phyloP scores from a whole-genome alignment of 2,113 vertebrate species.

The Steatornis caripensis region DNA sequence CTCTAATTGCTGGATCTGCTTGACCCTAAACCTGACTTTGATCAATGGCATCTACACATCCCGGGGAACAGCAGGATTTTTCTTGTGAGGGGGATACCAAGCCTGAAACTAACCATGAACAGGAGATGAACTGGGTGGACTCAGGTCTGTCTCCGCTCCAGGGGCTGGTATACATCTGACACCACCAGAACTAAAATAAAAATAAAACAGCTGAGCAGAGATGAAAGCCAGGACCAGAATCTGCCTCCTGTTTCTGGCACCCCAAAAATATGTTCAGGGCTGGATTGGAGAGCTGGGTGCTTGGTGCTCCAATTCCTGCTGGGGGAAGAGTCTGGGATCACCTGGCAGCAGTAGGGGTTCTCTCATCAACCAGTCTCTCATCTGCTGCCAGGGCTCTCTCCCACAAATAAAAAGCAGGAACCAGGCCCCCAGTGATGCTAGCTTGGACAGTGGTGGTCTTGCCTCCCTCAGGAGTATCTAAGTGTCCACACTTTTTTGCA shows the following conservation, averaged over 20 bases:
- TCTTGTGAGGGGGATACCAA: too few relatives aligned
- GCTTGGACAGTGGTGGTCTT: neutral
- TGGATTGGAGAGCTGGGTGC: neutral
- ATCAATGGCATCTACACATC: too few relatives aligned
- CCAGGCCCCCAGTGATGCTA: neutral
- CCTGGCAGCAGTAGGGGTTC: neutral
- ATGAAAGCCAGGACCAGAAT: neutral
- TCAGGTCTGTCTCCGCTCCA: neutral
- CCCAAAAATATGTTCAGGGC: neutral
- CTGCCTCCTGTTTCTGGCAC: neutral
- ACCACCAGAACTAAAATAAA: neutral
- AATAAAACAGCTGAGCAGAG: neutral
- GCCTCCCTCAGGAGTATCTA: neutral
- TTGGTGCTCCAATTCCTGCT: neutral
- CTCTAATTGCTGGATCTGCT: neutral
- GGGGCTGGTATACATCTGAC: neutral
- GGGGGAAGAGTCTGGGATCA: rapidly evolving
- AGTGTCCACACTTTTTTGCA: neutral
- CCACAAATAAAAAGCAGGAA: neutral
- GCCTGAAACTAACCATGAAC: neutral
- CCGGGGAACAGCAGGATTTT: too few relatives aligned
- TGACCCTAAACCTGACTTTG: neutral
- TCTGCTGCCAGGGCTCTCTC: neutral
- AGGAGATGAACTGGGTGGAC: neutral
- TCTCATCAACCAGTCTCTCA: neutral